Conservation (phyloP, 2,888 invertebrate species). For the Microctonus brassicae region DNA sequence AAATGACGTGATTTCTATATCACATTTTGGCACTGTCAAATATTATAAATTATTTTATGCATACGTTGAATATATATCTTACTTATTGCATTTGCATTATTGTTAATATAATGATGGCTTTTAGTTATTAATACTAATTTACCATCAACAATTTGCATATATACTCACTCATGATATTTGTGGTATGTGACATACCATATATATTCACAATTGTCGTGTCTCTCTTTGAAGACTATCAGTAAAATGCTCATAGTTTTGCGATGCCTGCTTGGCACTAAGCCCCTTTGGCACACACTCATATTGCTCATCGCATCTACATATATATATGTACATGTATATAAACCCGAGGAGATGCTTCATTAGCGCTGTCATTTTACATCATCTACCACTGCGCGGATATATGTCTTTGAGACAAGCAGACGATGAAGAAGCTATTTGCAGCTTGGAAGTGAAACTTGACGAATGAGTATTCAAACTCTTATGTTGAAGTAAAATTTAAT, state of each 20-base stretch:
- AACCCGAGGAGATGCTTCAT: slow-evolving; percentile 19
- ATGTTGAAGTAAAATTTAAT: not conserved
- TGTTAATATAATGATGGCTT: not conserved
- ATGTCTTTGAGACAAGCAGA: slow-evolving; percentile 22
- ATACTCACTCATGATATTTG: not conserved
- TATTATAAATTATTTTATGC: not conserved
- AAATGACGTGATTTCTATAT: not conserved
- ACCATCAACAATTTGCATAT: not conserved
- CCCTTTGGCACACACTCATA: slow-evolving; percentile 12
- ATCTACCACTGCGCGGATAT: slow-evolving; percentile 14
- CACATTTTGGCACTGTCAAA: not conserved
- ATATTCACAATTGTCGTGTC: not conserved
- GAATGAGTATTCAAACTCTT: slow-evolving; percentile 15
- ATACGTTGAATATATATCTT: not conserved
- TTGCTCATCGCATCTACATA: too few species aligned
- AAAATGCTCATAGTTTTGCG: not conserved
- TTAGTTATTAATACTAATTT: slow-evolving; percentile 6
- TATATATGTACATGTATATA: not conserved
- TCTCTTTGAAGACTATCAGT: slow-evolving; percentile 1
- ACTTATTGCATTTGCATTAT: not conserved
- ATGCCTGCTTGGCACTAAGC: slow-evolving; percentile 25
- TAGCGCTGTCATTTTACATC: slow-evolving; percentile 29
- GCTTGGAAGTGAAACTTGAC: not conserved
- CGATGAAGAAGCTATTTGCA: slow-evolving; percentile 30
- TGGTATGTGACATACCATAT: not conserved